These are phyloP conservation scores for Grammomys surdaster DNA, from an alignment of 2,113 vertebrate species.

Conservation along the genomic window DNA sequence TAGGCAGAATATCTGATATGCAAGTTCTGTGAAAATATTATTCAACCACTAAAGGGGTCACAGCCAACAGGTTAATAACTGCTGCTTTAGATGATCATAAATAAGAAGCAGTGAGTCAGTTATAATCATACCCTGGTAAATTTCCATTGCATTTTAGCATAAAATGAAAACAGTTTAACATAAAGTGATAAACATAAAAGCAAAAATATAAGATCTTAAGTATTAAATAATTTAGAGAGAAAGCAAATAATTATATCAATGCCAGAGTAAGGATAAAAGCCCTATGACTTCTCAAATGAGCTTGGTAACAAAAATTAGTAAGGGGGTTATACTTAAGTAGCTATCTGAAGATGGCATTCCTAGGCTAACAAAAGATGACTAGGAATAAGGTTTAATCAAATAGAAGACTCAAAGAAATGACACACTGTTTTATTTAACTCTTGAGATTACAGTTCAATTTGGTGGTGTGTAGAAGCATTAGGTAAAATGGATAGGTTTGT, in stretches of 20 bases:
- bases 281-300: background rate
- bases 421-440: background rate
- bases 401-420: background rate
- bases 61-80: background rate
- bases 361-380: background rate
- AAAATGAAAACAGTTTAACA: too few relatives aligned
- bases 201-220: background rate
- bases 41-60: background rate
- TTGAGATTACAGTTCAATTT: background rate
- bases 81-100: background rate
- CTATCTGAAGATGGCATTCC: background rate
- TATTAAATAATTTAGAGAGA: background rate
- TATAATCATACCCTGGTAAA: background rate
- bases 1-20: background rate
- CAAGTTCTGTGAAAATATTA: background rate
- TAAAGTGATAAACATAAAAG: background rate
- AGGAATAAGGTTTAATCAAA: background rate
- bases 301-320: background rate
- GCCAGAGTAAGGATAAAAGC: background rate
- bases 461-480: background rate
- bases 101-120: background rate
- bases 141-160: background rate
- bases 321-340: background rate
- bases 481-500: background rate
- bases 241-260: background rate